A percentile compares a stretch with the other conserved stretches of the same genome.
Conservation (phyloP, 2,888 invertebrate species). For the Lucinisca nassula region DNA sequence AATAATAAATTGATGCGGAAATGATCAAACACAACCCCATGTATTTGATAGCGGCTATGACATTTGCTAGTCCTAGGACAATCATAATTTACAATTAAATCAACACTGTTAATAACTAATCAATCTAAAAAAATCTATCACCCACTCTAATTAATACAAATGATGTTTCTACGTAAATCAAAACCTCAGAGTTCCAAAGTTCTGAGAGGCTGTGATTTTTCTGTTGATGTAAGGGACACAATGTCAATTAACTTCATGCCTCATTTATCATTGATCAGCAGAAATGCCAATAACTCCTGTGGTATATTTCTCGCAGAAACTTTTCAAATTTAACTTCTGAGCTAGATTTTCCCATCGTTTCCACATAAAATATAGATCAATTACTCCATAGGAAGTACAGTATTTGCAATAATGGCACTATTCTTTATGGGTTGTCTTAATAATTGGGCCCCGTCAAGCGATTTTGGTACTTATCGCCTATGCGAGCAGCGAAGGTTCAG, state of each 20-base stretch:
- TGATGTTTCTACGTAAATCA: background rate
- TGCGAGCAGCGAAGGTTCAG: too few relatives aligned
- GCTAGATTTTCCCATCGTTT: background rate
- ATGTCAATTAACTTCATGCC: conserved; percentile 37
- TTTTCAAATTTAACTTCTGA: background rate
- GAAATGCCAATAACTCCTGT: conserved; percentile 24
- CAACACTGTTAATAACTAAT: background rate
- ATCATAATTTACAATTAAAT: background rate
- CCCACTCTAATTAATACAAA: conserved; percentile 6
- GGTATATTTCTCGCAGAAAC: background rate
- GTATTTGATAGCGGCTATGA: background rate
- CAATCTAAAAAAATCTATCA: background rate
- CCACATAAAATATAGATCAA: conserved; percentile 12
- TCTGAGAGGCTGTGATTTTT: background rate
- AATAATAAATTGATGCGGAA: background rate
- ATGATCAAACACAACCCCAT: background rate
- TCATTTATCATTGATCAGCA: conserved; percentile 40
- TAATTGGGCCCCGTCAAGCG: too few relatives aligned
- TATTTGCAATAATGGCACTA: background rate
- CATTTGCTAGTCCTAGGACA: background rate
- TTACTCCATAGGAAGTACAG: background rate
- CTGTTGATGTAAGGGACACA: background rate
- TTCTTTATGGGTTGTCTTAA: background rate
- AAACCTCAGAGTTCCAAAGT: background rate
- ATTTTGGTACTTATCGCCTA: too few relatives aligned